phyloP scores from a whole-genome alignment of 2,113 vertebrate genomes.

The Brienomyrus longianalis region DNA sequence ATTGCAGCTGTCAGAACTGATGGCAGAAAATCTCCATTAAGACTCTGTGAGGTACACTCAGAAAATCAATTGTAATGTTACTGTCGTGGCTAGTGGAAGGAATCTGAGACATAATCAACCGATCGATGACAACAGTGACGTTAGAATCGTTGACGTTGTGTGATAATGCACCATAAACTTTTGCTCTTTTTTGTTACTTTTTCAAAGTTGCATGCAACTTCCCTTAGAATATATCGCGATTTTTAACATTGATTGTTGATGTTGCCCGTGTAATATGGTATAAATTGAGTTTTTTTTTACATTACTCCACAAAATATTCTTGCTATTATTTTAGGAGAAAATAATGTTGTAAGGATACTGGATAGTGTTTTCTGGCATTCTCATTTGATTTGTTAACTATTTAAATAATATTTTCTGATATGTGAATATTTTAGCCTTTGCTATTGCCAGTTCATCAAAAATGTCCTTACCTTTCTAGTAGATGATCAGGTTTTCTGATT shows the following conservation, averaged over 20 bases:
- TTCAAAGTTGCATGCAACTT: not conserved
- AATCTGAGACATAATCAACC: not conserved
- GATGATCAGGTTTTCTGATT: not conserved
- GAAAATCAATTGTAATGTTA: constrained; percentile 1
- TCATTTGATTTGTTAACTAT: not conserved
- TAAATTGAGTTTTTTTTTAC: not conserved
- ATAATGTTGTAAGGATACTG: not conserved
- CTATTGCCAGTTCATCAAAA: not conserved
- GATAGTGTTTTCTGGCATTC: not conserved
- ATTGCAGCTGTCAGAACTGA: not conserved
- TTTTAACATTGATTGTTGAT: not conserved
- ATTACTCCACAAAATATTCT: not conserved
- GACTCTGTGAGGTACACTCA: not conserved
- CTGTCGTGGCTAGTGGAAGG: not conserved
- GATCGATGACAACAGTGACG: not conserved
- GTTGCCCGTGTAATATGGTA: not conserved
- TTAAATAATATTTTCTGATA: not conserved
- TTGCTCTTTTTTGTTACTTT: not conserved
- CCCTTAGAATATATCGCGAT: not conserved
- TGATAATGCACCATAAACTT: not conserved
- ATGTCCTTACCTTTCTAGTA: not conserved
- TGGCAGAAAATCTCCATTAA: not conserved
- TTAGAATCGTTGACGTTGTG: not conserved
- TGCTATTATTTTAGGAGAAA: not conserved
- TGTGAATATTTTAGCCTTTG: not conserved